Conservation (phyloP, 2,888 invertebrate species). For the Pyralis farinalis region DNA sequence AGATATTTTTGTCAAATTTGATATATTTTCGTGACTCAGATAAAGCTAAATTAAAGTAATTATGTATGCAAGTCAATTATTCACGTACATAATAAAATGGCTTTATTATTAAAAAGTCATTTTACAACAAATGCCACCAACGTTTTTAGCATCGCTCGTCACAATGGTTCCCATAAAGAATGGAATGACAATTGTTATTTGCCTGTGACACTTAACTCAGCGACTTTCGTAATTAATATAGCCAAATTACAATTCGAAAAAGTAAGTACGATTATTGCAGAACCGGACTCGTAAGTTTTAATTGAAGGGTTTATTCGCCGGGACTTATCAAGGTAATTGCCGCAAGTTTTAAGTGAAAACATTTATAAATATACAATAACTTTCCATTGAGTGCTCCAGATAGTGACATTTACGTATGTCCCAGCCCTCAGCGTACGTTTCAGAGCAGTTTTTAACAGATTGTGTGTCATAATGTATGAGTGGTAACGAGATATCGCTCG, state of each 20-base stretch:
- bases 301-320: constrained; percentile 62
- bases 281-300: constrained; percentile 62
- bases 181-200: constrained; percentile 38
- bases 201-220: constrained; percentile 37
- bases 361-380: constrained; percentile 51
- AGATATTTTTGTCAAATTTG: no score
- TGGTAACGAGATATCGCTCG: no score
- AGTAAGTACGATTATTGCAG: constrained; percentile 30
- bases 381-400: constrained; percentile 65
- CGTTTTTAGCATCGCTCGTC: constrained; percentile 19
- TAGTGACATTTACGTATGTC: constrained; percentile 50
- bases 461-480: no score
- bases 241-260: constrained; percentile 50
- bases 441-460: not conserved
- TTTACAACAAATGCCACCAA: constrained; percentile 8
- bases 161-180: constrained; percentile 28
- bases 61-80: constrained; percentile 3
- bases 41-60: not conserved
- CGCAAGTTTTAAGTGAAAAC: constrained; percentile 64
- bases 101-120: constrained; percentile 19
- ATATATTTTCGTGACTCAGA: no score
- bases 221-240: constrained; percentile 51
- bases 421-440: not conserved
- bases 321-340: constrained; percentile 61
- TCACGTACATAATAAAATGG: constrained; percentile 3